Evolutionary conservation across 2,113 vertebrate species (phyloP).

Genomic region (Galemys pyrenaicus): DNA sequence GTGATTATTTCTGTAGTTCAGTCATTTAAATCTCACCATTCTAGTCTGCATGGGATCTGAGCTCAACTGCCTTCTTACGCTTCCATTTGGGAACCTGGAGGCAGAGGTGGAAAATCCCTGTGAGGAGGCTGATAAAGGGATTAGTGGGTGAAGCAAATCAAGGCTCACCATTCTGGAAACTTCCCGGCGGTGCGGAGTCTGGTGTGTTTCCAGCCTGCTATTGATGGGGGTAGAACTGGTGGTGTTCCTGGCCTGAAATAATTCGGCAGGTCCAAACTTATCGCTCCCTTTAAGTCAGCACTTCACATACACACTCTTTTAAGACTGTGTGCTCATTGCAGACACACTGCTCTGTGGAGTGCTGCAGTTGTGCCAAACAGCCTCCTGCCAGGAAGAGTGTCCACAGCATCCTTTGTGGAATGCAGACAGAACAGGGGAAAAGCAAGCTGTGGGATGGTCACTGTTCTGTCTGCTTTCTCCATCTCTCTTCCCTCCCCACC

Average conservation of each 20-base stretch:
- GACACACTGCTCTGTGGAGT: too few relatives aligned
- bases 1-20: background rate
- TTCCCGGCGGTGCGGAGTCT: fast-evolving
- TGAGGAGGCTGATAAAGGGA: background rate
- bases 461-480: background rate
- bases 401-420: background rate
- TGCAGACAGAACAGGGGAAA: too few relatives aligned
- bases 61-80: background rate
- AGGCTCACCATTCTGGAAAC: fast-evolving
- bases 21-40: background rate
- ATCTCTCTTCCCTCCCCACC: background rate
- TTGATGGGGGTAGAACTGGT: fast-evolving
- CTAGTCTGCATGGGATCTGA: background rate
- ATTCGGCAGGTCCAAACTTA: background rate
- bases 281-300: background rate
- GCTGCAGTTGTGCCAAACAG: too few relatives aligned
- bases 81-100: background rate
- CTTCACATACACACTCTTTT: background rate
- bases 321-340: background rate
- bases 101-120: background rate
- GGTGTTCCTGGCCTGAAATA: background rate
- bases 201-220: fast-evolving
- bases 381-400: background rate
- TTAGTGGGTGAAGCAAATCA: fast-evolving
- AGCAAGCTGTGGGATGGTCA: background rate